Conservation (phyloP, 2,888 invertebrate genomes). For the Aporophyla nigra region DNA sequence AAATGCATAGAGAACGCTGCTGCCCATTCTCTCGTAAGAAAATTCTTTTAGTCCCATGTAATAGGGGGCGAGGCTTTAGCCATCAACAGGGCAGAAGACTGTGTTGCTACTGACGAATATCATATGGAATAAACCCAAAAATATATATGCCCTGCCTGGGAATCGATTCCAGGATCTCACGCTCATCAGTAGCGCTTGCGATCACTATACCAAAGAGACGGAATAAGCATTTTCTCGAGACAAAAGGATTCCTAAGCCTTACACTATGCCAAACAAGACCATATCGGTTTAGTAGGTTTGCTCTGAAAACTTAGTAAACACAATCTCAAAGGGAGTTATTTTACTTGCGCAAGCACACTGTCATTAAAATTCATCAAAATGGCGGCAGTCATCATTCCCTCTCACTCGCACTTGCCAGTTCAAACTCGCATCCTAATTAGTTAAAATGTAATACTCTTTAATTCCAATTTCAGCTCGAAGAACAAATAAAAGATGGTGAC, state of each 20-base stretch:
- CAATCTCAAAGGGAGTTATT: background rate
- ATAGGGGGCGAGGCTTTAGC: background rate
- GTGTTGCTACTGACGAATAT: background rate
- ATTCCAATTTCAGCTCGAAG: conserved; percentile 82
- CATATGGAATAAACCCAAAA: too few relatives aligned
- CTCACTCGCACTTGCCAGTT: background rate
- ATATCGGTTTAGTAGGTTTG: background rate
- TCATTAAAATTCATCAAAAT: background rate
- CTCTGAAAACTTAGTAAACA: background rate
- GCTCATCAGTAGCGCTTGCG: too few relatives aligned
- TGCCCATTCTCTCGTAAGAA: too few relatives aligned
- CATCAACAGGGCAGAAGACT: background rate
- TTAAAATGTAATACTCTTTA: background rate
- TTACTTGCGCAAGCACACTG: background rate
- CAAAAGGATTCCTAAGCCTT: too few relatives aligned
- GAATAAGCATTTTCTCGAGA: too few relatives aligned
- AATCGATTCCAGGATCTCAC: background rate
- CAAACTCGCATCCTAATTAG: too few relatives aligned
- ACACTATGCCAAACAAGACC: background rate
- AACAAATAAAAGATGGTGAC: conserved; percentile 89
- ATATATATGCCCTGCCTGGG: background rate
- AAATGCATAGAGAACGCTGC: too few relatives aligned
- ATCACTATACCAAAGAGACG: too few relatives aligned
- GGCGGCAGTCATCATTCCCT: background rate
- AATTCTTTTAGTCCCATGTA: too few relatives aligned